These are phyloP conservation scores for Bettongia penicillata DNA, from an alignment of 2,113 vertebrate genomes.

Conservation along the genomic window DNA sequence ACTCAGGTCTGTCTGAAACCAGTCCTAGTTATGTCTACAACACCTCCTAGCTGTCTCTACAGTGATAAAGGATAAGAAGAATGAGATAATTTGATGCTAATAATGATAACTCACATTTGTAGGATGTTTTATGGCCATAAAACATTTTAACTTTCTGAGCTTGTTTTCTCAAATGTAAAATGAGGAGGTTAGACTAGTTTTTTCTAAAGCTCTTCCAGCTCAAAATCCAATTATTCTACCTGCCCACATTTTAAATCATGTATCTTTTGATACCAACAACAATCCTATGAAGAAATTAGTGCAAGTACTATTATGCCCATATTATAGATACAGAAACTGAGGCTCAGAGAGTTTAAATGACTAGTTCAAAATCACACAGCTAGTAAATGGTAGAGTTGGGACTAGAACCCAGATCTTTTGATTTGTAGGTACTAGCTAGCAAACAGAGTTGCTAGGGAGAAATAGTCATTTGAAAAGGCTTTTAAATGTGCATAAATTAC, in stretches of 20 bases:
- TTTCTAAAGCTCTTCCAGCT: not conserved
- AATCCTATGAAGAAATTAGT: not conserved
- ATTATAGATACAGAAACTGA: not conserved
- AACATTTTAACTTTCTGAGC: not conserved
- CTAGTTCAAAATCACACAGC: not conserved
- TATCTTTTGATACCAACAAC: not conserved
- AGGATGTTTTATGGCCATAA: not conserved
- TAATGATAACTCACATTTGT: not conserved
- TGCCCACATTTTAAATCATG: not conserved
- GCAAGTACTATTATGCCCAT: not conserved
- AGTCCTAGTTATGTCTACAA: not conserved
- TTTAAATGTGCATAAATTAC: constrained; percentile 5
- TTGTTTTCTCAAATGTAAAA: not conserved
- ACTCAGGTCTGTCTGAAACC: not conserved
- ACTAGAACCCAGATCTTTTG: not conserved
- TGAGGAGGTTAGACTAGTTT: not conserved
- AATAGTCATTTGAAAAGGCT: constrained; percentile 6
- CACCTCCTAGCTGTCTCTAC: not conserved
- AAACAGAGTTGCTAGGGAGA: not conserved
- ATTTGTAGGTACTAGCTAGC: not conserved
- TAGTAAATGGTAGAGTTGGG: not conserved
- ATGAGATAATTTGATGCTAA: not conserved
- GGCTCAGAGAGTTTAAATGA: not conserved
- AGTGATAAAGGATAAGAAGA: not conserved
- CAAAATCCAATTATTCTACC: not conserved